Base-by-base conservation (phyloP, 2,797 vertebrate genomes). In the Typhlichthys eigenmanni region DNA sequence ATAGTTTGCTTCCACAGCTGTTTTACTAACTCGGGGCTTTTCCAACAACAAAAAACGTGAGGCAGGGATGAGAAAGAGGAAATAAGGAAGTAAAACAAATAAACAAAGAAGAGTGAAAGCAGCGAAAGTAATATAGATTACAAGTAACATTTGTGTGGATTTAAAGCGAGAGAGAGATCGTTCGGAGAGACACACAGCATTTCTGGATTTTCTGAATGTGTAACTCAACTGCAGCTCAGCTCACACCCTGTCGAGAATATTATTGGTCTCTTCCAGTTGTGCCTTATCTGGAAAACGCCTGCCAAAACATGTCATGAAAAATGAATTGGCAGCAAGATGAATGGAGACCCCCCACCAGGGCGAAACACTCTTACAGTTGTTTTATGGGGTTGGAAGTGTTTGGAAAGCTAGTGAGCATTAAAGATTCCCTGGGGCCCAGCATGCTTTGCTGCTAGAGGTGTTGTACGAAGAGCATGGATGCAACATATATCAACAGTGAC, bases 1-100 rank as follows among this genome's bases (percentile, higher is more conserved):
- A 79, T 75, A 65, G 53, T 68, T 68, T 81, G 62, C 87, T 89
- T 83, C 75, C 86, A 80, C 86, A 89, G 85, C 86, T 91, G 85
- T 84, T 85, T 83, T 68, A 79, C 80, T 80, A 79, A 78, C 78
- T 80, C 66, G 74, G 76, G 58, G 13, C 66, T 78, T 80, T 84
- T 76, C 13, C 13, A 70, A 68, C 64, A 62, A 60, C 63, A 52
- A 72, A 80, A 76, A 74, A 47, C 61, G 34, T 61, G 49, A 45
- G 55, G 29, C 29, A 34, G 46, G 53, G 47, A 54, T 14, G 53
- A 34, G 38, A 43, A 43, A 9, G 9, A 9, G 8, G 38, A 43
- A 9, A 43, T 43, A 43, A 8, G 38, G 38, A 43, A 43, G 7
- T 8, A 1, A 43, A 43, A 43, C 7, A 43, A 43, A 43, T 10